Conservation (phyloP, 2,888 invertebrate genomes). For the Ctena decussata region DNA sequence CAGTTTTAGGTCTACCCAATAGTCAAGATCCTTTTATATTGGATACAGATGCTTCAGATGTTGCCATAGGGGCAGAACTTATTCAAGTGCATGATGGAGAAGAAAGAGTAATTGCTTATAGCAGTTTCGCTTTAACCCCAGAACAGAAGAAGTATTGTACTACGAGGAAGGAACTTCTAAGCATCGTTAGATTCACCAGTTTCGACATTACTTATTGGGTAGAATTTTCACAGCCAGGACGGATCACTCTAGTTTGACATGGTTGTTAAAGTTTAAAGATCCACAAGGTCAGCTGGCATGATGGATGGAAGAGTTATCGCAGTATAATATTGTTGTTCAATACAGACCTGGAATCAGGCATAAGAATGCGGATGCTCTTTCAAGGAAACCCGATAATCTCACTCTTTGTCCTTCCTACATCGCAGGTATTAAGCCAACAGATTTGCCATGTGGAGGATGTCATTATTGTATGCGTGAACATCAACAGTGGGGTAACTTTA, state of each 20-base stretch:
- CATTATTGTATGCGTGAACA: conserved; percentile 28
- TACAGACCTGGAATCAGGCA: conserved; percentile 18
- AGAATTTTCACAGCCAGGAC: conserved; percentile 14
- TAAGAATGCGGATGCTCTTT: too few species aligned
- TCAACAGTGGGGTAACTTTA: conserved; percentile 25
- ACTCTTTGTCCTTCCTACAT: conserved; percentile 7
- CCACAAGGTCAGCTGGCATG: background rate
- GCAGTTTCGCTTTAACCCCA: conserved; percentile 25
- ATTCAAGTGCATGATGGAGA: conserved; percentile 50
- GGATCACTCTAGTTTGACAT: conserved; percentile 24
- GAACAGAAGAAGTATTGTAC: conserved; percentile 53
- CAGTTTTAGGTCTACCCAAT: conserved; percentile 45
- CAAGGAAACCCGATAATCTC: too few species aligned
- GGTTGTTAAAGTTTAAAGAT: conserved; percentile 4
- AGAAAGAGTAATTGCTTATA: too few species aligned
- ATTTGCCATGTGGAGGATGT: conserved; percentile 53
- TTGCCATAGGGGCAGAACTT: too few species aligned
- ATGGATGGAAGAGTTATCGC: too few species aligned
- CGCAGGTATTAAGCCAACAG: background rate
- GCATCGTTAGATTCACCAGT: conserved; percentile 48
- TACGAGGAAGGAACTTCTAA: too few species aligned
- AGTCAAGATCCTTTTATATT: conserved; percentile 33
- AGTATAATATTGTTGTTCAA: conserved; percentile 19
- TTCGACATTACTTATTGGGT: conserved; percentile 41
- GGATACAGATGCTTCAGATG: too few species aligned